These are phyloP conservation scores for Ciconia nigra DNA, from an alignment of 2,797 vertebrate genomes.

Conservation along the genomic window DNA sequence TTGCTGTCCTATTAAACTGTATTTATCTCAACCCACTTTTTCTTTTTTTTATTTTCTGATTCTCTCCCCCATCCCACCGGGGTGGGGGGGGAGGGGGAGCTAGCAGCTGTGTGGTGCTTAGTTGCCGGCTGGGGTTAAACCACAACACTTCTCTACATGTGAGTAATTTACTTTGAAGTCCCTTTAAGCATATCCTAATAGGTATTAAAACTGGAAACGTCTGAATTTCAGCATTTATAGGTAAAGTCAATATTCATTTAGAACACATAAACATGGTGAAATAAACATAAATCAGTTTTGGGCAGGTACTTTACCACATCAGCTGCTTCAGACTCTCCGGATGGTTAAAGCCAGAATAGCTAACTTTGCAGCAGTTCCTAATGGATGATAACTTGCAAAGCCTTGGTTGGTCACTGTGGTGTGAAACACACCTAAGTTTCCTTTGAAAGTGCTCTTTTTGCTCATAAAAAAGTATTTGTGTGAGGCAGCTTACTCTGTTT, in stretches of 20 bases:
- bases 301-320: neutral
- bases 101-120: no score
- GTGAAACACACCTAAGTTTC: neutral
- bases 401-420: neutral
- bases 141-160: neutral
- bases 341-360: neutral
- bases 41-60: no score
- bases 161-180: conserved; percentile 15
- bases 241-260: neutral
- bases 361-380: neutral
- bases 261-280: neutral
- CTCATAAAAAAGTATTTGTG: neutral
- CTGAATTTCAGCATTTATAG: neutral
- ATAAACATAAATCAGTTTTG: neutral
- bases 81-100: no score
- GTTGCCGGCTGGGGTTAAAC: no score
- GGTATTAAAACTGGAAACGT: neutral
- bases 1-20: no score
- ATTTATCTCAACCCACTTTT: no score
- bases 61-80: no score
- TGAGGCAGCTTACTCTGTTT: neutral
- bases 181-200: neutral
- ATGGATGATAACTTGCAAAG: neutral
- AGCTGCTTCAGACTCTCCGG: neutral
- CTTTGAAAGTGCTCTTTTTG: neutral